Evolutionary conservation across 23 tunicate species (phyloP).

Genomic region (Botrylloides violaceus): DNA sequence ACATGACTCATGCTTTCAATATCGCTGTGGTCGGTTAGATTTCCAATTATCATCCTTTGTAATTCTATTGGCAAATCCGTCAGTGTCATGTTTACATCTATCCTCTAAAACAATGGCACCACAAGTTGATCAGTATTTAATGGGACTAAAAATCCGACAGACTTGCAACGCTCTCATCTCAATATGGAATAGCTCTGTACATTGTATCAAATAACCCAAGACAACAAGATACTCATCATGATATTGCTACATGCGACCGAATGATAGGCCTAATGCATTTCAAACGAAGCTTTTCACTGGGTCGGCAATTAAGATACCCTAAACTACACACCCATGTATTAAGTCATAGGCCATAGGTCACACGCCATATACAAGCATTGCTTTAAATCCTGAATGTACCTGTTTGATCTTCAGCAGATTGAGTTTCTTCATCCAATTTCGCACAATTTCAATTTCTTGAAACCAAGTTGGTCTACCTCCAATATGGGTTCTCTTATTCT

Average conservation of each 20-base stretch:
- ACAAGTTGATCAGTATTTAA: not conserved
- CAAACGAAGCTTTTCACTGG: no score
- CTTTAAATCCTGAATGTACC: no score
- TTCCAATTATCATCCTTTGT: conserved; percentile 33
- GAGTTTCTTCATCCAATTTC: conserved; percentile 47
- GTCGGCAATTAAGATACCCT: no score
- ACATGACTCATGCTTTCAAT: conserved; percentile 51
- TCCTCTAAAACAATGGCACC: conserved; percentile 37
- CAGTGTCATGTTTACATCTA: conserved; percentile 40
- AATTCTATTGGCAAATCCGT: conserved; percentile 56
- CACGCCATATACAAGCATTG: no score
- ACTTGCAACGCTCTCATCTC: not conserved
- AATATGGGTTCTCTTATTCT: conserved; percentile 4
- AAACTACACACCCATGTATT: no score
- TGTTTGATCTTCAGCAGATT: conserved; percentile 33
- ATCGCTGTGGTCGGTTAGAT: conserved; percentile 46
- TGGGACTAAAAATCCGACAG: not conserved
- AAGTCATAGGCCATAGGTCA: no score
- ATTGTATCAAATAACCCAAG: not conserved
- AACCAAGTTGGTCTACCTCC: conserved; percentile 46
- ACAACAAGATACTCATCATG: not conserved
- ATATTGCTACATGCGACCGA: no score
- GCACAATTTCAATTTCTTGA: conserved; percentile 28
- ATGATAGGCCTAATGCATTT: no score
- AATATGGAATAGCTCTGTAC: no score